Evolutionary conservation across 2,888 invertebrate genomes (phyloP).

Genomic region (Diaprepes abbreviatus): DNA sequence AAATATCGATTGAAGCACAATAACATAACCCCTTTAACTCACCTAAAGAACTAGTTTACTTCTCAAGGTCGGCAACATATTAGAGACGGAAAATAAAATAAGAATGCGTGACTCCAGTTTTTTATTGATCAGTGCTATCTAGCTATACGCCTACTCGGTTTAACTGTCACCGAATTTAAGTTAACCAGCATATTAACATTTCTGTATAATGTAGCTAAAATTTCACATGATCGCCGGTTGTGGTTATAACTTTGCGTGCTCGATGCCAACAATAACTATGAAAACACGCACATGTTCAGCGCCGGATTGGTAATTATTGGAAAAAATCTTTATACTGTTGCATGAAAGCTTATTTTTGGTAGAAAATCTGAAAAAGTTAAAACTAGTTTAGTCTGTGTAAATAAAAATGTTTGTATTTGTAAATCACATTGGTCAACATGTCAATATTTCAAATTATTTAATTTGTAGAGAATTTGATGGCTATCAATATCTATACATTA

Average conservation of each 20-base stretch:
- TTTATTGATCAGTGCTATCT: conserved; percentile 1
- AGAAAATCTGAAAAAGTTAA: no score
- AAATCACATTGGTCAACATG: no score
- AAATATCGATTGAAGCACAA: no score
- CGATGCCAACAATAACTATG: not conserved
- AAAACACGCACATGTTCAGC: not conserved
- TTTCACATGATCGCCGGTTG: conserved; percentile 4
- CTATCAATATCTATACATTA: no score
- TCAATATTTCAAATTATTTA: no score
- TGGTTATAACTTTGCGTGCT: conserved; percentile 1
- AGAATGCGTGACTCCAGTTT: conserved; percentile 3
- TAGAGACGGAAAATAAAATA: not conserved
- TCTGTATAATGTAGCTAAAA: conserved; percentile 8
- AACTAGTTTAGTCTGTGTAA: no score
- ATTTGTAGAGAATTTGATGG: no score
- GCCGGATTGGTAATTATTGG: not conserved
- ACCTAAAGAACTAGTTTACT: no score
- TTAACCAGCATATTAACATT: conserved; percentile 16
- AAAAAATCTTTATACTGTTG: not conserved
- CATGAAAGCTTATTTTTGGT: no score
- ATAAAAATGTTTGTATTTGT: no score
- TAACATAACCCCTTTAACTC: no score
- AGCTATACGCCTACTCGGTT: conserved; percentile 10
- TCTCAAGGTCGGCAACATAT: no score
- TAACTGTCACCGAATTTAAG: conserved; percentile 10